Evolutionary conservation across 1,140 invertebrate species (phyloP).

Genomic region (Magallana gigas): DNA sequence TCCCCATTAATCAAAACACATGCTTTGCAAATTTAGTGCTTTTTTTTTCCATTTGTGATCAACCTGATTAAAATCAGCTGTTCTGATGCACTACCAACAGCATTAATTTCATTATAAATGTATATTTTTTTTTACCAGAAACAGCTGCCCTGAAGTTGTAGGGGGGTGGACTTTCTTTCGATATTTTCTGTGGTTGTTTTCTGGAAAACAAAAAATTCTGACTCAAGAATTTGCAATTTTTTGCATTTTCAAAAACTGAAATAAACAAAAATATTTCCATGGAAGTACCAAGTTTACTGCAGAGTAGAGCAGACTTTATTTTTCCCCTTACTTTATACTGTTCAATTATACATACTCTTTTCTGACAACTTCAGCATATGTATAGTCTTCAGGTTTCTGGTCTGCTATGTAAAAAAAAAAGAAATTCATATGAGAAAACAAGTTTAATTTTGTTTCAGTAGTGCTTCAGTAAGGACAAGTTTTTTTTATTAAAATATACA

Average conservation of each 20-base stretch:
- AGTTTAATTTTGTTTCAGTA: too few species aligned
- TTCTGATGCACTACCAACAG: too few species aligned
- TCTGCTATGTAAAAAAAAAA: background rate
- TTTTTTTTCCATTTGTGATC: too few species aligned
- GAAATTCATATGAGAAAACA: too few species aligned
- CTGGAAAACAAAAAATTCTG: background rate
- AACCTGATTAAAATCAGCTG: too few species aligned
- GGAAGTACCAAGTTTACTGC: background rate
- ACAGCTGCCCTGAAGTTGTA: slow-evolving; percentile 55
- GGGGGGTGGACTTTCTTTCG: slow-evolving; percentile 47
- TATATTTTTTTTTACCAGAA: slow-evolving; percentile 30
- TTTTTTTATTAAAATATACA: too few species aligned
- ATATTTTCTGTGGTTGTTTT: slow-evolving; percentile 39
- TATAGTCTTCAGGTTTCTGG: background rate
- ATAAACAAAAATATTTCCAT: background rate
- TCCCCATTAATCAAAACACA: too few species aligned
- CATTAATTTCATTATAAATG: too few species aligned
- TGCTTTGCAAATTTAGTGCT: too few species aligned
- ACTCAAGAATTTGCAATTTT: background rate
- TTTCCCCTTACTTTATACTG: too few species aligned
- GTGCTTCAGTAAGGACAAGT: too few species aligned
- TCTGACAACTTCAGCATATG: background rate
- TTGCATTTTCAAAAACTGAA: background rate
- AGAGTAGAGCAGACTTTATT: too few species aligned
- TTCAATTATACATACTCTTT: background rate